These are phyloP conservation scores for Galaxias olidus DNA, from an alignment of 2,797 vertebrate species.

Conservation along the genomic window DNA sequence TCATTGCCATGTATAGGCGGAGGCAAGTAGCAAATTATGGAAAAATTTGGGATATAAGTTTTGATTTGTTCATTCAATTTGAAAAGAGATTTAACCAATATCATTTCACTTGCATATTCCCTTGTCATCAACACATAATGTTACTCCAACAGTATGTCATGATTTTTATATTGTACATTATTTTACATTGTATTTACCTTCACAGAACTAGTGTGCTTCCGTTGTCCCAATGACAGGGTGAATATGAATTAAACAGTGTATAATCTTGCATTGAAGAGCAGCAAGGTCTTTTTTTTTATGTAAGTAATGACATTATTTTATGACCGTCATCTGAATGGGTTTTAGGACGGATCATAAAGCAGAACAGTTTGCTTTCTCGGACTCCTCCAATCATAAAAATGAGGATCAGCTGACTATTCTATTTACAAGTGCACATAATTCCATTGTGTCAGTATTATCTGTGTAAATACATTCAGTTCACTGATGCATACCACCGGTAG, in stretches of 20 bases:
- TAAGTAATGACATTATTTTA: conserved; percentile 96
- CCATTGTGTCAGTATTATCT: conserved; percentile 72
- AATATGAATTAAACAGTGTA: conserved; percentile 80
- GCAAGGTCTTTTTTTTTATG: conserved; percentile 83
- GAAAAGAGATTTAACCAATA: no score
- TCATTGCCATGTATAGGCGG: no score
- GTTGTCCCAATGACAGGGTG: no score
- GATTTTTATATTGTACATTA: no score
- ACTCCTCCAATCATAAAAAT: conserved; percentile 75
- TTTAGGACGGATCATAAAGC: conserved; percentile 94
- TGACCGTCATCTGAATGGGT: conserved; percentile 91
- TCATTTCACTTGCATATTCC: no score
- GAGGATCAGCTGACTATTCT: conserved; percentile 82
- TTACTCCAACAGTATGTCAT: no score
- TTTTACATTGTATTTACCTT: conserved; percentile 43
- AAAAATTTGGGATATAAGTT: no score
- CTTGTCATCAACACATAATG: no score
- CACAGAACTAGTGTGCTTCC: not conserved
- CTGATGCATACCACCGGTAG: conserved; percentile 67
- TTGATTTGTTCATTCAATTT: no score
- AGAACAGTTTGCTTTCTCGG: conserved; percentile 82
- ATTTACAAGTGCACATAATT: conserved; percentile 85
- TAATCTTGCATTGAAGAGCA: conserved; percentile 89
- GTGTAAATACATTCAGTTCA: conserved; percentile 69
- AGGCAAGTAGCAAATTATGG: no score